Base-by-base conservation (phyloP, 64 coral and sea anemone species). In the Montipora efflorescens region DNA sequence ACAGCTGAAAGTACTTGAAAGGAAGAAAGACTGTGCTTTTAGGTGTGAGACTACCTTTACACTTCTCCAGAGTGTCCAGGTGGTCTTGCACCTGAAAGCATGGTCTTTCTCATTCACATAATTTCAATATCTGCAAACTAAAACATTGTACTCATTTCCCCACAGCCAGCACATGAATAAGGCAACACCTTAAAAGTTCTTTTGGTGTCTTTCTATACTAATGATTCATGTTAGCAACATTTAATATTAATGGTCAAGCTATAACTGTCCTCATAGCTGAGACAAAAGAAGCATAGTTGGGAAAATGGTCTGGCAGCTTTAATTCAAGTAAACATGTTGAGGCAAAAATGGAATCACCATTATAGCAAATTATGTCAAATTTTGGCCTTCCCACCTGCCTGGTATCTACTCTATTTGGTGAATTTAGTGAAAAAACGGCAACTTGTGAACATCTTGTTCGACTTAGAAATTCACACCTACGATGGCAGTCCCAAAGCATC, bases 291-390 rank as follows among this genome's bases (percentile, higher is more conserved):
- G 23, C 61, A 90, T 90, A 90, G 47, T 25, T 90, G 76, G 48
- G 70, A 88, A 88, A 88, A 75, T 88, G 87, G 87, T 71, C 6
- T 88, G 87, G 87, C 76, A 88, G 75, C 55, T 88, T 75, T 47
- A 88, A 71, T 57, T 88, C 87, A 19, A 89, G 74, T 25, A 89
- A 62, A 73, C 87, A 89, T n/a, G 87, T 89, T 77, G 87, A 89
- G 59, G 87, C 53, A 89, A 89, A 89, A 45, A 89, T 89, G 87
- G 72, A 61, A 76, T 89, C 77, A 9, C 72, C 44, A 76, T 53
- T 7, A 59, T 7, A 53, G 8, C 88, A 90, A 79, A 59, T 79
- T 52, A 46, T 58, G 79, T 90, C 87, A 69, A 57, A 23, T 23
- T 23, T 23, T 23, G 22, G 22, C 22, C 22, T 23, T 23, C 22